Evolutionary conservation across 2,113 vertebrate species (phyloP), one percentile per base, ranked within the genome.

Genomic region (Sander lucioperca): DNA sequence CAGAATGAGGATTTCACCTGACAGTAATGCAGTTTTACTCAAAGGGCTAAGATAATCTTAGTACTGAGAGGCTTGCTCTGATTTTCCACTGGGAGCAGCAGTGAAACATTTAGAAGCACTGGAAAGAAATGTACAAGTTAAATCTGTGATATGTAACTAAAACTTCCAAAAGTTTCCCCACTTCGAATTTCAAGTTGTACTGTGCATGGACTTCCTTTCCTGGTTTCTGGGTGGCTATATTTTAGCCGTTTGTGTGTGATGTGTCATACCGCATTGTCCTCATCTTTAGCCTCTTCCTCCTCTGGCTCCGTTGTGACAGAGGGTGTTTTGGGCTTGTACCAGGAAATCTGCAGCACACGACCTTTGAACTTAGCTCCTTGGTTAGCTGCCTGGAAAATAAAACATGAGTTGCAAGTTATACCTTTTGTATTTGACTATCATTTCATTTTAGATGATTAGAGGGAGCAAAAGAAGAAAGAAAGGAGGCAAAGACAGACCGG

Each of bases 341-440:
- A 99, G 0, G 97, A 96, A 86, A 99, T 97, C 89, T 98, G 97
- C 62, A 99, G 95, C 87, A 95, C 93, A 23, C 98, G 96, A 87
- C 98, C 98, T 95, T 99, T 99, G 93, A 99, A 99, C 80, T 96
- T 97, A 54, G 97, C 97, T 51, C 98, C 97, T 93, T 99, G 97
- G 94, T 98, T 99, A 91, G 98, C 96, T 94, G 98, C 97, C 98
- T 99, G 74, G 7, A 92, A 80, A 65, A 59, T 12, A 54, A 78
- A 87, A 25, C 0, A 43, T 12, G 6, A 43, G 33, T 0, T 11
- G 16, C 1, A 74, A 33, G 30, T 71, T 54, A n/a, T 0, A 39
- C n/a, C 23, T n/a, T 48, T 66, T 15, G 5, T 25, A 15, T 27
- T 48, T 39, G 8, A 51, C 21, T 19, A 25, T 47, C 14, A 25